phyloP scores from a whole-genome alignment of 2,797 vertebrate species.

The Mycteria americana region DNA sequence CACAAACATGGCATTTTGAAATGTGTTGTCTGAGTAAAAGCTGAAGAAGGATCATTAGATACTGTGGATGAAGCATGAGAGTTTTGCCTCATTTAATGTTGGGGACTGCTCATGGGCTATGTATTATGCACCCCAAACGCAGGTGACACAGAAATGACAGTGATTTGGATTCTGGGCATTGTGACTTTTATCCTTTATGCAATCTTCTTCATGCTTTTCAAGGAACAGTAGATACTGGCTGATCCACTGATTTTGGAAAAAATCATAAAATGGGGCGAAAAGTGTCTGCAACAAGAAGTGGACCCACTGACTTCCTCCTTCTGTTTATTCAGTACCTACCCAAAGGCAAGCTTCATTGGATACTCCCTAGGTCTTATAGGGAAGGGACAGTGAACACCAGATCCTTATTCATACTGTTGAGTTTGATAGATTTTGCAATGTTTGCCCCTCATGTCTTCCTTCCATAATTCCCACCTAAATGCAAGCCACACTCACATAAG shows the following conservation, averaged over 20 bases:
- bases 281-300: background rate
- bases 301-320: accelerated
- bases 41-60: background rate
- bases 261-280: background rate
- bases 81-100: background rate
- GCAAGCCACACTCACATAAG: background rate
- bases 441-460: background rate
- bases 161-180: background rate
- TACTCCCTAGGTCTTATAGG: background rate
- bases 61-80: background rate
- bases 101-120: background rate
- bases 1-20: background rate
- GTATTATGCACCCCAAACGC: background rate
- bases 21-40: background rate
- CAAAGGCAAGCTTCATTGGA: background rate
- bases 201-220: background rate
- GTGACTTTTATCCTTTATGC: background rate
- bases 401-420: accelerated
- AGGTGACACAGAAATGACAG: background rate
- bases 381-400: background rate
- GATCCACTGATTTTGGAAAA: background rate
- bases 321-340: background rate
- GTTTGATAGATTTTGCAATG: background rate
- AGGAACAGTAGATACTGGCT: background rate
- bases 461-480: background rate